Percentiles rank a stretch among this genome's conserved stretches.
Evolutionary conservation across 2,888 invertebrate species (phyloP).

Genomic region (Blastobasis adustella): DNA sequence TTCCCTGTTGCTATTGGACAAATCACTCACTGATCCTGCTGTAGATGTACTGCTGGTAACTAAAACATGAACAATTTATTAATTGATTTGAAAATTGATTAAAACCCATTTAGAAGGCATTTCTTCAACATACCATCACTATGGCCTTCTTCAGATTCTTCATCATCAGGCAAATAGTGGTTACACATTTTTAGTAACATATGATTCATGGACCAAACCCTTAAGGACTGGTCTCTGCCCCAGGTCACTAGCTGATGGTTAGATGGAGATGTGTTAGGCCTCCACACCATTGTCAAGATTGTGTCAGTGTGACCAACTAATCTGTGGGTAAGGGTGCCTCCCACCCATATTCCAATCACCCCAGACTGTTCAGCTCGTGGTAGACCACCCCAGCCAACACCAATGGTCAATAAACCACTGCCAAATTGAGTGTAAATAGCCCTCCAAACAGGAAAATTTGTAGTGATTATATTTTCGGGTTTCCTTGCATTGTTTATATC

Average conservation of each 20-base stretch:
- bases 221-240: slow-evolving; percentile 94
- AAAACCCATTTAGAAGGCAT: too few relatives aligned
- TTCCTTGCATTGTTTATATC: slow-evolving; percentile 90
- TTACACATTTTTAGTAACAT: slow-evolving; percentile 86
- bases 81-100: too few relatives aligned
- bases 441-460: slow-evolving; percentile 93
- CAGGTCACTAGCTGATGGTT: slow-evolving; percentile 94
- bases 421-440: slow-evolving; percentile 96
- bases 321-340: slow-evolving; percentile 85
- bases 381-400: slow-evolving; percentile 89
- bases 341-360: slow-evolving; percentile 70
- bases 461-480: slow-evolving; percentile 88
- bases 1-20: slow-evolving; percentile 45
- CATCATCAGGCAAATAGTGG: slow-evolving; percentile 78
- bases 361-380: slow-evolving; percentile 85
- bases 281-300: slow-evolving; percentile 96
- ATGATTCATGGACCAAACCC: slow-evolving; percentile 93
- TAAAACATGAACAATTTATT: slow-evolving; percentile 20
- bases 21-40: slow-evolving; percentile 54
- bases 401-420: slow-evolving; percentile 92
- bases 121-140: slow-evolving; percentile 51
- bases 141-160: slow-evolving; percentile 70
- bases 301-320: slow-evolving; percentile 96
- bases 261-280: slow-evolving; percentile 78
- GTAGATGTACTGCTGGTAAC: slow-evolving; percentile 62